Conservation (phyloP, 2,888 invertebrate genomes). For the Yponomeuta sedellus region DNA sequence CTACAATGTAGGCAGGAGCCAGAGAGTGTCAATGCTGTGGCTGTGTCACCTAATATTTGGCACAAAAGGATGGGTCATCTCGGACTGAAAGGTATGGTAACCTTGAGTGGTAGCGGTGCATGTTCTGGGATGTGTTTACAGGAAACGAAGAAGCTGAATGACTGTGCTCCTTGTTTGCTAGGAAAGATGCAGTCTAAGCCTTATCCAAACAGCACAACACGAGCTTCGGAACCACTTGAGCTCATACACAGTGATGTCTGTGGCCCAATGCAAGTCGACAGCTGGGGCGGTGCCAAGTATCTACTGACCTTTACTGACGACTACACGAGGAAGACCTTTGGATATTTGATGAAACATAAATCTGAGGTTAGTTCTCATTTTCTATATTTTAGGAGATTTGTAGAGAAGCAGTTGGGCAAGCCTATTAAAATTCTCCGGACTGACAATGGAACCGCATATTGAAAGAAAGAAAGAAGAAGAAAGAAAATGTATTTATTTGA, state of each 20-base stretch:
- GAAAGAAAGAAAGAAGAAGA: no score
- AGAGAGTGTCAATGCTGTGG: slow-evolving; percentile 5
- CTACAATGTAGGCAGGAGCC: slow-evolving; percentile 10
- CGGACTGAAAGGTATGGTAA: not conserved
- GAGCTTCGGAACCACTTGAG: slow-evolving; percentile 9
- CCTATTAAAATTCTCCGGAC: slow-evolving; percentile 19
- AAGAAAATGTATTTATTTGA: no score
- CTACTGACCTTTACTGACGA: slow-evolving; percentile 19
- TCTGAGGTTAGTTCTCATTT: slow-evolving; percentile 14
- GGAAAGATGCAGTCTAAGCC: slow-evolving; percentile 3
- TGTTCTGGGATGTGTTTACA: slow-evolving; percentile 3
- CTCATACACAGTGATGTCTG: slow-evolving; percentile 18
- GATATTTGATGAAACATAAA: slow-evolving; percentile 17
- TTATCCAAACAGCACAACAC: not conserved
- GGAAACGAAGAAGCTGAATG: not conserved
- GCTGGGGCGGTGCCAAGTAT: slow-evolving; percentile 18
- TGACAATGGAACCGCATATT: slow-evolving; percentile 25
- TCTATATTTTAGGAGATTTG: slow-evolving; percentile 14
- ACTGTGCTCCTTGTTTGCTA: slow-evolving; percentile 1
- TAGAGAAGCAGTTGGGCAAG: slow-evolving; percentile 23
- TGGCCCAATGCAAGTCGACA: slow-evolving; percentile 16
- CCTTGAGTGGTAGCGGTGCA: not conserved
- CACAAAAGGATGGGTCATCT: slow-evolving; percentile 5
- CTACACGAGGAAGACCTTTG: slow-evolving; percentile 17
- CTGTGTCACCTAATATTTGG: not conserved